These are phyloP conservation scores for Lagocephalus sceleratus DNA, from an alignment of 2,797 vertebrate genomes.

Conservation along the genomic window DNA sequence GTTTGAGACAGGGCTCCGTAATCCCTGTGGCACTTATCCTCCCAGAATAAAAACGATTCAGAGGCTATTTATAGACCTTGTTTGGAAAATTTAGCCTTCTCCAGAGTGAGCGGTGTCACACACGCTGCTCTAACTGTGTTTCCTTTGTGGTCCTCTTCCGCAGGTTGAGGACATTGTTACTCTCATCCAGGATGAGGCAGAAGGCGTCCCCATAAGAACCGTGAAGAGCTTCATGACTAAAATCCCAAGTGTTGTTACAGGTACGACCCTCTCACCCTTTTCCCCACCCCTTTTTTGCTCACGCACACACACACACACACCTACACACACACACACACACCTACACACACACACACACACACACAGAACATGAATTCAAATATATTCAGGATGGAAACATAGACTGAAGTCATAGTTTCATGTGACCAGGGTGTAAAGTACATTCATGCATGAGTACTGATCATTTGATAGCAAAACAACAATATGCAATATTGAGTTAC, in stretches of 20 bases:
- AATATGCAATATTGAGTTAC: too few species aligned
- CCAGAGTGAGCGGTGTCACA: conserved; percentile 61
- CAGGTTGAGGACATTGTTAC: conserved; percentile 96
- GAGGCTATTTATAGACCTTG: conserved; percentile 48
- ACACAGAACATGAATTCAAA: too few species aligned
- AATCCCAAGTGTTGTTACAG: conserved; percentile 97
- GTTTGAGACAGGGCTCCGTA: too few species aligned
- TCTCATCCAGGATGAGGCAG: conserved; percentile 91
- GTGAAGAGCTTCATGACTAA: conserved; percentile 99
- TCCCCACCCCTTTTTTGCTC: too few species aligned
- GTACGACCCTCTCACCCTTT: conserved; percentile 62
- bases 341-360: too few species aligned
- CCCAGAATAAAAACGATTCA: conserved; percentile 9
- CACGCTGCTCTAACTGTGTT: conserved; percentile 2
- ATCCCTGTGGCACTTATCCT: too few species aligned
- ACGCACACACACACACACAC: too few species aligned
- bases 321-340: too few species aligned
- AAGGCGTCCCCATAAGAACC: conserved; percentile 93
- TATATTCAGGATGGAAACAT: too few species aligned
- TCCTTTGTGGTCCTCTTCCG: conserved; percentile 1
- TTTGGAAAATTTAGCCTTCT: conserved; percentile 54
- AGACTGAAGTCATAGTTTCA: too few species aligned
- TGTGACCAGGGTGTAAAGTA: too few species aligned
- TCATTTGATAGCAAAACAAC: neutral
- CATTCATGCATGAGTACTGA: too few species aligned